Percentiles rank a stretch among this genome's conserved stretches.
These are phyloP conservation scores for Chrysomela aeneicollis DNA, from an alignment of 2,888 invertebrate species.

Conservation along the genomic window DNA sequence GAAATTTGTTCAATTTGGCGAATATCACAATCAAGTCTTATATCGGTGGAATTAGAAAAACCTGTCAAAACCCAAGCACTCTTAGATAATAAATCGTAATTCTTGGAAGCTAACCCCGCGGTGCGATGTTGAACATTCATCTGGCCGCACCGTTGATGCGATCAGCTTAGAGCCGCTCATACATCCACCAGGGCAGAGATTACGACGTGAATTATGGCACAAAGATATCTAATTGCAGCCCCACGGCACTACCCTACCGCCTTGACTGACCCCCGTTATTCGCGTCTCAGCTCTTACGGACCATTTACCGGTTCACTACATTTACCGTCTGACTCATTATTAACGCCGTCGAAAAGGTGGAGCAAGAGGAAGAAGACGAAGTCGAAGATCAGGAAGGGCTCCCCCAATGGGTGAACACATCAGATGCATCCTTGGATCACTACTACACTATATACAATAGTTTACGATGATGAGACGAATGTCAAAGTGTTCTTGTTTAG, in stretches of 20 bases:
- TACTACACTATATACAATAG: too few relatives aligned
- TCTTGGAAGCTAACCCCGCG: not conserved
- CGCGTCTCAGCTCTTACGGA: conserved; percentile 54
- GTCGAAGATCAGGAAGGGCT: not conserved
- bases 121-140: not conserved
- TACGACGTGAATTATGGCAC: conserved; percentile 69
- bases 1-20: not conserved
- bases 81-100: too few relatives aligned
- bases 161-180: conserved; percentile 3
- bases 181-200: conserved; percentile 56
- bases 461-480: too few relatives aligned
- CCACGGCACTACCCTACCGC: conserved; percentile 43
- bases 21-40: too few relatives aligned
- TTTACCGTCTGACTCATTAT: conserved; percentile 59
- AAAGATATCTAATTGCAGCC: conserved; percentile 66
- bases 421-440: too few relatives aligned
- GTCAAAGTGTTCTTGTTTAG: too few relatives aligned
- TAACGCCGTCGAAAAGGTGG: conserved; percentile 50
- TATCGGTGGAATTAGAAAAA: too few relatives aligned
- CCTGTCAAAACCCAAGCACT: too few relatives aligned
- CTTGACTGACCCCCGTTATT: conserved; percentile 56
- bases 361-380: conserved; percentile 11
- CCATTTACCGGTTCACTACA: conserved; percentile 62
- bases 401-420: not conserved
- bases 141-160: not conserved